These are phyloP conservation scores for Coenobita brevimanus DNA, from an alignment of 1,140 invertebrate species.

Conservation along the genomic window DNA sequence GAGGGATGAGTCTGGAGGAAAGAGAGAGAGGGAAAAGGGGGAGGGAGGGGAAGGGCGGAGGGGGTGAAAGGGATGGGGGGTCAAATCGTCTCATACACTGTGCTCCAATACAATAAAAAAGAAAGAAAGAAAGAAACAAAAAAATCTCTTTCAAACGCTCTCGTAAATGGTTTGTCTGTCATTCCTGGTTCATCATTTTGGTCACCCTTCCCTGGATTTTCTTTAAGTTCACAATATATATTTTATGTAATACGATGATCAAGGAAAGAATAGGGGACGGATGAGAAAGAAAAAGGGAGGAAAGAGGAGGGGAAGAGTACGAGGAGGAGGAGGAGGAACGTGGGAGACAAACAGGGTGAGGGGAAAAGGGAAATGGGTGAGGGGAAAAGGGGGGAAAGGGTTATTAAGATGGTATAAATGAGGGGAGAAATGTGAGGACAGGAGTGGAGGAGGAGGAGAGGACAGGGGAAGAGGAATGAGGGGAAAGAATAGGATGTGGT, in stretches of 20 bases:
- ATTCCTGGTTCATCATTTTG: no score
- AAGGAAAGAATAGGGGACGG: no score
- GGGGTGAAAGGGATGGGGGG: constrained; percentile 18
- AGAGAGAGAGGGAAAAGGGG: not conserved
- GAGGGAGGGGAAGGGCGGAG: not conserved
- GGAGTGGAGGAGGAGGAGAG: no score
- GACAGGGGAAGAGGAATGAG: no score
- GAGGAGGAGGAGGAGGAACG: not conserved
- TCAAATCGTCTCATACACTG: no score
- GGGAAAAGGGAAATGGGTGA: not conserved
- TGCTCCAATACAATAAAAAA: no score
- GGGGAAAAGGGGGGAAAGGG: not conserved
- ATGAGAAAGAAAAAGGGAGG: not conserved
- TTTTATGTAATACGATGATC: no score
- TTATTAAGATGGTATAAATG: not conserved
- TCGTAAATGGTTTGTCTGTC: no score
- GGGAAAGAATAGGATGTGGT: no score
- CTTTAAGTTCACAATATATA: no score
- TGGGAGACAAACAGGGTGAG: not conserved
- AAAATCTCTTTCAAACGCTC: no score
- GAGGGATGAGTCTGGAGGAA: not conserved
- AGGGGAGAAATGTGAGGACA: not conserved
- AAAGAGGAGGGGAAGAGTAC: not conserved
- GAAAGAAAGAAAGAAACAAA: constrained; percentile 18
- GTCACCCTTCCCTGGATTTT: no score